Conservation (phyloP, 2,797 vertebrate genomes). For the Aldrovandia affinis region DNA sequence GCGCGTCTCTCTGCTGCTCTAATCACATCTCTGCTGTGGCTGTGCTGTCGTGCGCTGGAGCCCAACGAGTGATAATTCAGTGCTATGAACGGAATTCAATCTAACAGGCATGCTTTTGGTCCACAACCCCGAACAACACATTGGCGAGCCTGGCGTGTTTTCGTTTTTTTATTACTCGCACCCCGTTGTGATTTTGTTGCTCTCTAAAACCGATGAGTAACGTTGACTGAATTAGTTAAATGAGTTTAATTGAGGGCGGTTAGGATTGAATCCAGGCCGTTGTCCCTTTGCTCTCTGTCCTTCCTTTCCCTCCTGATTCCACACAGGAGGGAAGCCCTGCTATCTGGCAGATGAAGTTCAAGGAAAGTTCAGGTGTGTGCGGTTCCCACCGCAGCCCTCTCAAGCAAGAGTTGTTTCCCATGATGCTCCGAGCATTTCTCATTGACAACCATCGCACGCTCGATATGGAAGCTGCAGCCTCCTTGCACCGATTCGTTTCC, state of each 20-base stretch:
- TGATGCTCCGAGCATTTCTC: background rate
- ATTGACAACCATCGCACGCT: background rate
- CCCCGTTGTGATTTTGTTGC: background rate
- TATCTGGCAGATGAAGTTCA: background rate
- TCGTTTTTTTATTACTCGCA: background rate
- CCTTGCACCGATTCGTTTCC: background rate
- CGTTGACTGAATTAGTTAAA: too few species aligned
- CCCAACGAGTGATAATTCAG: too few species aligned
- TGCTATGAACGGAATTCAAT: too few species aligned
- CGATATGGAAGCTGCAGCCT: background rate
- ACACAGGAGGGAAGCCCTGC: background rate
- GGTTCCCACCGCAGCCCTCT: too few species aligned
- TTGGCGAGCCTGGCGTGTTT: background rate
- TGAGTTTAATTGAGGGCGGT: too few species aligned
- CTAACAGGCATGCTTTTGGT: too few species aligned
- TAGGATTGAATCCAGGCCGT: background rate
- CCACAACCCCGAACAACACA: background rate
- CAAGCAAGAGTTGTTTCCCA: background rate
- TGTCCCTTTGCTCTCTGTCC: background rate
- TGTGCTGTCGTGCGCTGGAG: too few species aligned
- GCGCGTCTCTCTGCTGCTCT: slow-evolving; percentile 50
- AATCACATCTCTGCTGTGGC: slow-evolving; percentile 16
- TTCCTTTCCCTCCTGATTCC: background rate
- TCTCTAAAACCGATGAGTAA: background rate
- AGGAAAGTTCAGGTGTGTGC: background rate